Percentiles rank a stretch among this genome's conserved stretches.
These are phyloP conservation scores for Parapsyche elsis DNA, from an alignment of 1,140 invertebrate species.

Conservation along the genomic window DNA sequence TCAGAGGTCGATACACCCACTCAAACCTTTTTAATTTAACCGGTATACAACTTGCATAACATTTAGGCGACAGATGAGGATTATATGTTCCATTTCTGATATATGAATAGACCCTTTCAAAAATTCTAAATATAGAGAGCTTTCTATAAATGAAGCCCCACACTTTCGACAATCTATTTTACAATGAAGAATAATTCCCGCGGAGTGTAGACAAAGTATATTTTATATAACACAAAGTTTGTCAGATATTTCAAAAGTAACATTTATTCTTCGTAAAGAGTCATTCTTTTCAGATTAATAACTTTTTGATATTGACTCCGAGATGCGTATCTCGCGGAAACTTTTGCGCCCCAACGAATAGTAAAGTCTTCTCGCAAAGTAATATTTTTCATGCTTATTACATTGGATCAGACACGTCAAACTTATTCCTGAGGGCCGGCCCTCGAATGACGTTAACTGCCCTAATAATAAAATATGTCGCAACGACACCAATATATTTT, in stretches of 20 bases:
- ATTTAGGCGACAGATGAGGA: too few species aligned
- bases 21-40: too few species aligned
- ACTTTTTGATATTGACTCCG: conserved; percentile 33
- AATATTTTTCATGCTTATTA: conserved; percentile 30
- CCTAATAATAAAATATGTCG: conserved; percentile 24
- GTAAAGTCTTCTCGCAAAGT: conserved; percentile 17
- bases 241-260: conserved; percentile 11
- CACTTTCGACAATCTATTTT: neutral
- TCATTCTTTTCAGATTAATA: conserved; percentile 32
- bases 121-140: too few species aligned
- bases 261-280: conserved; percentile 4
- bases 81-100: too few species aligned
- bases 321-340: conserved; percentile 18
- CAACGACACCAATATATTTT: neutral
- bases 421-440: conserved; percentile 11
- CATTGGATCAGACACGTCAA: conserved; percentile 27
- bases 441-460: neutral
- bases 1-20: too few species aligned
- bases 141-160: too few species aligned
- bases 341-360: neutral
- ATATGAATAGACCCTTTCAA: too few species aligned
- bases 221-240: neutral
- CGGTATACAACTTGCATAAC: too few species aligned
- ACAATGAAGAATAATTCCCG: neutral
- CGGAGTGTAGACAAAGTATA: neutral